Evolutionary conservation across 2,113 vertebrate species (phyloP).

Genomic region (Dolichotis patagonum): DNA sequence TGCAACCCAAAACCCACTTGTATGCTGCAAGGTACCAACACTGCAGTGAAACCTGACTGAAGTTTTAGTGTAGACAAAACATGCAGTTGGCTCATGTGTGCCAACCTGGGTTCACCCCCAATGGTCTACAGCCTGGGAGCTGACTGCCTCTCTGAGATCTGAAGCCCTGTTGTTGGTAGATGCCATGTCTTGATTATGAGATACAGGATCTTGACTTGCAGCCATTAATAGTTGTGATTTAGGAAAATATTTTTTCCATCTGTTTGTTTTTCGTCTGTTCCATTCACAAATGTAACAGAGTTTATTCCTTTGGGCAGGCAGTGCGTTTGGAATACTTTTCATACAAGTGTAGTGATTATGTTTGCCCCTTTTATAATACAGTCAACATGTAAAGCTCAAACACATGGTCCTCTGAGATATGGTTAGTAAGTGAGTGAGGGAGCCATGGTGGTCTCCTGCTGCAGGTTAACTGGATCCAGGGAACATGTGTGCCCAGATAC

Average conservation of each 20-base stretch:
- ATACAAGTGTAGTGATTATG: not conserved
- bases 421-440: not conserved
- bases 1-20: not conserved
- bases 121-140: not conserved
- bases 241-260: not conserved
- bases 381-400: not conserved
- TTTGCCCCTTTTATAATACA: not conserved
- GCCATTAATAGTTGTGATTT: not conserved
- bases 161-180: not conserved
- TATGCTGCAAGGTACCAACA: not conserved
- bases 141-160: not conserved
- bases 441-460: not conserved
- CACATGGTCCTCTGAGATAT: not conserved
- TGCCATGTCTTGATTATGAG: not conserved
- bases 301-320: not conserved
- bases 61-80: not conserved
- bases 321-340: not conserved
- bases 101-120: accelerated
- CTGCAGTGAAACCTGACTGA: not conserved
- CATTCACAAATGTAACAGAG: not conserved
- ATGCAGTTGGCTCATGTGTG: not conserved
- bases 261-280: not conserved
- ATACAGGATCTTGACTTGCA: not conserved
- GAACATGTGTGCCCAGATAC: accelerated
- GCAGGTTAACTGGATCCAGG: not conserved